Evolutionary conservation across 2,888 invertebrate species (phyloP), one percentile per base, ranked within the genome.

Genomic region (Theristus sp.): DNA sequence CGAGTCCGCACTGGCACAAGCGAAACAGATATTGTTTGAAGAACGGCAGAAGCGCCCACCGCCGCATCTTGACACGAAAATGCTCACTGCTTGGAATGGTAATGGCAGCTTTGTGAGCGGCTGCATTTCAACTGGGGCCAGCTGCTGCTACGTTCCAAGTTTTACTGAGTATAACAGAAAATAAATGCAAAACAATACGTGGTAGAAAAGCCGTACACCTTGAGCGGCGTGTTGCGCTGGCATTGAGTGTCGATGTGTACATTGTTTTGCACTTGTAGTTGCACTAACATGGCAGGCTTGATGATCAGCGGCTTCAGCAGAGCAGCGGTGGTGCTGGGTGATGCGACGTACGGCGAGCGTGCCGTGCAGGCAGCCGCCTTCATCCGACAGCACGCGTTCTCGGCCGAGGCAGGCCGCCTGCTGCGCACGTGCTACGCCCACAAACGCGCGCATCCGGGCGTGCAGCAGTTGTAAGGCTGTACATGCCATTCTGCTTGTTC

Each of bases 11-110:
- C 76, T 93, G 62, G 74, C 78, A 1, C 81, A 83, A 55, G 66
- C 66, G 2, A 67, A 66, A 57, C n/a, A n/a, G 17, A 17, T 24
- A 6, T 24, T 13, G 26, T 84, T 84, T 70, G 78, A 82, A 59
- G 82, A 79, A 31, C 81, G 93, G 53, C 81, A 82, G 64, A 80
- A 82, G 67, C 80, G 93, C 57, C 93, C 93, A 0, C 81, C 84
- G 56, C 93, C 94, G 1, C 88, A 89, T 74, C 80, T 89, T 60
- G 94, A 94, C 74, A 84, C 85, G 22, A 94, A 94, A 78, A 89
- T 93, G 69, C 80, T 94, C 10, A 86, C 90, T 53, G 83, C 87
- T 0, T 94, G 93, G 93, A 93, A 94, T 77, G 90, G 90, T 68
- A 67, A 67, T 62, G 30, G 2, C 2, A 17, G n/a, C 22, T n/a